phyloP scores from a whole-genome alignment of 2,113 vertebrate genomes.

The Notothenia rossii region DNA sequence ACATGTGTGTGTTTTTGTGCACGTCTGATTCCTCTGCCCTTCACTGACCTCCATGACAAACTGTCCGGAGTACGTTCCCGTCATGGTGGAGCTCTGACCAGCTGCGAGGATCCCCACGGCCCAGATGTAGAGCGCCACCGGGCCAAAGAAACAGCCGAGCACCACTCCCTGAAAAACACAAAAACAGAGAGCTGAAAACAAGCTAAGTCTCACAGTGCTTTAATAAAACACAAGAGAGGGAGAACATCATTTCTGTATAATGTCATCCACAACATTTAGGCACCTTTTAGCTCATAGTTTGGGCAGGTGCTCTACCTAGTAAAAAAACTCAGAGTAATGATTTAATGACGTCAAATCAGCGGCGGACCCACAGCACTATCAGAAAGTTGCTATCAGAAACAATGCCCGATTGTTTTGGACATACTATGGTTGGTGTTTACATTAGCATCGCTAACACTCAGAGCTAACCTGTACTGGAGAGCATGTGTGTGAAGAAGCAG shows the following conservation, averaged over 20 bases:
- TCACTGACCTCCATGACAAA: constrained; percentile 93
- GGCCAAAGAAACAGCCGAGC: constrained; percentile 92
- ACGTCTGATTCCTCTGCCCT: background rate
- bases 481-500: no score
- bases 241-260: background rate
- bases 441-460: no score
- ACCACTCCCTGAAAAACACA: constrained; percentile 85
- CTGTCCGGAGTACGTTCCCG: constrained; percentile 94
- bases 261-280: background rate
- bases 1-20: constrained; percentile 2
- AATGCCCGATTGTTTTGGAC: no score
- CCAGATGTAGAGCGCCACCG: constrained; percentile 93
- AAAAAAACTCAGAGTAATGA: background rate
- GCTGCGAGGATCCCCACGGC: constrained; percentile 93
- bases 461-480: no score
- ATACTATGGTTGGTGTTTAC: no score
- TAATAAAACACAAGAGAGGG: no score
- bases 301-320: background rate
- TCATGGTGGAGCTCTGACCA: constrained; percentile 97
- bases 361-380: no score
- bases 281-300: background rate
- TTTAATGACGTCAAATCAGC: no score
- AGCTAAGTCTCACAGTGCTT: background rate
- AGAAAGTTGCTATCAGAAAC: no score
- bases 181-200: constrained; percentile 5